Conservation (phyloP, 2,888 invertebrate genomes). For the Formica aserva region DNA sequence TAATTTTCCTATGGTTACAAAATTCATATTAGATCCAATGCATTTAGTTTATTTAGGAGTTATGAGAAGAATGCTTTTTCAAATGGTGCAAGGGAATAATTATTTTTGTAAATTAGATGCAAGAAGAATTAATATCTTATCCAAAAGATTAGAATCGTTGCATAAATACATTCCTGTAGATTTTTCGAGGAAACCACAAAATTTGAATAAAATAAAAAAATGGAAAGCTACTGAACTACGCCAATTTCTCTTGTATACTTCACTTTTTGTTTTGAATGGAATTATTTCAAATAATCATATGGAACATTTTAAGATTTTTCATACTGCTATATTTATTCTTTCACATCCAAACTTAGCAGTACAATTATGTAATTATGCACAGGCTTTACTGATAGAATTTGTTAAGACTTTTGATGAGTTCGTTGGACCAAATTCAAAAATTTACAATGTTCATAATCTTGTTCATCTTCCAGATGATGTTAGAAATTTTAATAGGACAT, state of each 20-base stretch:
- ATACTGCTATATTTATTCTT: constrained; percentile 8
- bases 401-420: background rate
- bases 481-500: background rate
- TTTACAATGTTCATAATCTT: constrained; percentile 3
- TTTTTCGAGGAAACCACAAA: constrained; percentile 13
- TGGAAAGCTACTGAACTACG: constrained; percentile 29
- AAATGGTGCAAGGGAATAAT: constrained; percentile 12
- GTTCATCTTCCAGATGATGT: background rate
- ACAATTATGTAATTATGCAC: constrained; percentile 13
- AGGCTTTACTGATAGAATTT: constrained; percentile 2
- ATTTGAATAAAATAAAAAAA: background rate
- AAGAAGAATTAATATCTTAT: background rate
- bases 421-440: background rate
- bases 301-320: constrained; percentile 11
- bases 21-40: constrained; percentile 21
- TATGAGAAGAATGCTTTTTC: constrained; percentile 9
- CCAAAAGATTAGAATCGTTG: constrained; percentile 15
- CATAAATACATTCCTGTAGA: background rate
- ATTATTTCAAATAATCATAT: constrained; percentile 3
- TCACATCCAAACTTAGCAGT: background rate
- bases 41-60: constrained; percentile 19
- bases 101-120: constrained; percentile 25
- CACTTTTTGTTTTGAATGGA: background rate
- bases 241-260: constrained; percentile 8
- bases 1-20: constrained; percentile 14